Evolutionary conservation across 2,888 invertebrate genomes (phyloP).

Genomic region (Agonum fuliginosum): DNA sequence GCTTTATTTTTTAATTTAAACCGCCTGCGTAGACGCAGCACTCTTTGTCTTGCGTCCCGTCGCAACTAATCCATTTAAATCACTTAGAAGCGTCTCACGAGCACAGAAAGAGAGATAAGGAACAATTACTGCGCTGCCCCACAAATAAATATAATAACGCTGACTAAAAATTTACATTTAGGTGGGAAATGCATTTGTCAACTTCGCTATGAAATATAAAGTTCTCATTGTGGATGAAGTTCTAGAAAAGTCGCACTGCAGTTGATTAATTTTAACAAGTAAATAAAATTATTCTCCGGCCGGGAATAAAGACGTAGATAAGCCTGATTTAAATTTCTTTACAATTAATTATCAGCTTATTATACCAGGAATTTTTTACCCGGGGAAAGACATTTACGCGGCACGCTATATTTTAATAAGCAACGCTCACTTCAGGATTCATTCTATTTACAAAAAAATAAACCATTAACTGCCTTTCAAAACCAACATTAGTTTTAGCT

Average conservation of each 20-base stretch:
- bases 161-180: constrained; percentile 10
- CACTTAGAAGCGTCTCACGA: constrained; percentile 51
- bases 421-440: no score
- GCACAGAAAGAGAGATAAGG: constrained; percentile 28
- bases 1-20: constrained; percentile 57
- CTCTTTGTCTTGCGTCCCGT: background rate
- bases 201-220: constrained; percentile 6
- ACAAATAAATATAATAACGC: constrained; percentile 40
- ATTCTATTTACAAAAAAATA: no score
- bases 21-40: constrained; percentile 21
- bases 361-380: background rate
- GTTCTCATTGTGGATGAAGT: background rate
- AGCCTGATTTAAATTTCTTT: constrained; percentile 22
- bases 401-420: no score
- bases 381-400: no score
- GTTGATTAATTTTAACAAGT: background rate
- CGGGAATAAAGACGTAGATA: background rate
- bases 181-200: constrained; percentile 2
- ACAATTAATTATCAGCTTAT: constrained; percentile 22
- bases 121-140: constrained; percentile 34
- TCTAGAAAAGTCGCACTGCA: background rate
- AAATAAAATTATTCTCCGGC: background rate
- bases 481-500: no score
- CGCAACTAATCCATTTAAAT: constrained; percentile 51
- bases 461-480: no score